These are phyloP conservation scores for Aphelocoma coerulescens DNA, from an alignment of 2,113 vertebrate genomes.

Conservation along the genomic window DNA sequence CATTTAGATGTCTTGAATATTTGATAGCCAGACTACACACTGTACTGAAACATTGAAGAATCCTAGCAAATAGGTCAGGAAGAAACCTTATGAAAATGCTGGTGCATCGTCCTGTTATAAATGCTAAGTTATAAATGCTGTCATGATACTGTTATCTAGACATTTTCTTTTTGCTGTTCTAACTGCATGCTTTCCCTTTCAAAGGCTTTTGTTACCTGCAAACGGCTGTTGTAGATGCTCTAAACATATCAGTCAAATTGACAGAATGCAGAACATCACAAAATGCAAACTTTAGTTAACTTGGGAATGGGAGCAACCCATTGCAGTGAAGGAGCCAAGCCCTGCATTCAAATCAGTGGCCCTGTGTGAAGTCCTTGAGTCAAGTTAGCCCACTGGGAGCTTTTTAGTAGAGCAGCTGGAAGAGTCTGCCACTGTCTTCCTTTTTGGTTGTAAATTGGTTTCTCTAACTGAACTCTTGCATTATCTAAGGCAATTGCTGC, in stretches of 20 bases:
- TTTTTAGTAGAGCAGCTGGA: neutral
- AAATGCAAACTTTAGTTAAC: neutral
- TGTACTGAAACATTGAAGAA: neutral
- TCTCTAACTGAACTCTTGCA: neutral
- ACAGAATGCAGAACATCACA: neutral
- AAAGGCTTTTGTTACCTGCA: neutral
- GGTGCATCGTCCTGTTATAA: neutral
- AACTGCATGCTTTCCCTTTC: neutral
- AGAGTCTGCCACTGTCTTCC: neutral
- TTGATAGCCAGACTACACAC: neutral
- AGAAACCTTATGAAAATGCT: neutral
- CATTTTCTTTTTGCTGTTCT: neutral
- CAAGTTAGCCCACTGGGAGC: neutral
- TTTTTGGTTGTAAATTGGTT: neutral
- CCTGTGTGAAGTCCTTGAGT: neutral
- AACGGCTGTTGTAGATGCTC: neutral
- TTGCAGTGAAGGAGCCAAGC: neutral
- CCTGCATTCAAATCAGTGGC: neutral
- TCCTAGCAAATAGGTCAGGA: neutral
- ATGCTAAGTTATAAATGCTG: neutral
- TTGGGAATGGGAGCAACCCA: neutral
- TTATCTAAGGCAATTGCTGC: neutral
- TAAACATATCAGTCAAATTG: constrained; percentile 7
- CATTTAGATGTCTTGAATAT: neutral
- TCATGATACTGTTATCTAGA: neutral